Evolutionary conservation across 2,888 invertebrate species (phyloP), one percentile per base, ranked within the genome.

Genomic region (Penaeus monodon): DNA sequence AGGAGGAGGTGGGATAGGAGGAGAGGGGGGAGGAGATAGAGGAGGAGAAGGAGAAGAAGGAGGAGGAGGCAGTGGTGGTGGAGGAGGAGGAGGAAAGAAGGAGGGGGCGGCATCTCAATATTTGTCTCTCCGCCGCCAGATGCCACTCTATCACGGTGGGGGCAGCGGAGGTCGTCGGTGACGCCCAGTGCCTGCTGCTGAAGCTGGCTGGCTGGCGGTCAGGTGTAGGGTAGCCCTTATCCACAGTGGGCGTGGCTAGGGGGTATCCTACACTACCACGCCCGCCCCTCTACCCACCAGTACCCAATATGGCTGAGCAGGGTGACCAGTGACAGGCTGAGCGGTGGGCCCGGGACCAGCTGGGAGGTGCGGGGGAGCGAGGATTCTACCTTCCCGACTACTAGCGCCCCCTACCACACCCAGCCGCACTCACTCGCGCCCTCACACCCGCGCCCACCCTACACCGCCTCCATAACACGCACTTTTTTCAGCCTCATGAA

Each of bases 341-440:
- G 57, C 57, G 57, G 57, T 17, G 57, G 17, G 57, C 57, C 57
- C 57, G 57, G 57, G 73, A 38, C 33, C 33, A 38, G 29, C 33
- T 33, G 29, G 73, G 27, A 29, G 73, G 73, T 38, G 38, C 33
- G 38, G 24, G 73, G 38, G 33, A 33, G 38, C 38, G 22, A 73
- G 33, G 33, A 73, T 20, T 38, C 38, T 33, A 73, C 73, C 73
- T 38, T 73, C 73, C 73, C 73, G 73, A 73, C 38, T 38, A 73
- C 73, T 73, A 73, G 73, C 73, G 73, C 73, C 73, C 73, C 73
- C 73, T 73, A 73, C 73, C 73, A 73, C 73, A 24, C 33, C 33
- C 73, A 33, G 73, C 38, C 73, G 22, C 73, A n/a, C 33, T 38
- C 38, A 33, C 38, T 17, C 38, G 33, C 73, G 22, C 38, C 38